phyloP scores from a whole-genome alignment of 2,797 vertebrate genomes.

The Buceros bicornis region DNA sequence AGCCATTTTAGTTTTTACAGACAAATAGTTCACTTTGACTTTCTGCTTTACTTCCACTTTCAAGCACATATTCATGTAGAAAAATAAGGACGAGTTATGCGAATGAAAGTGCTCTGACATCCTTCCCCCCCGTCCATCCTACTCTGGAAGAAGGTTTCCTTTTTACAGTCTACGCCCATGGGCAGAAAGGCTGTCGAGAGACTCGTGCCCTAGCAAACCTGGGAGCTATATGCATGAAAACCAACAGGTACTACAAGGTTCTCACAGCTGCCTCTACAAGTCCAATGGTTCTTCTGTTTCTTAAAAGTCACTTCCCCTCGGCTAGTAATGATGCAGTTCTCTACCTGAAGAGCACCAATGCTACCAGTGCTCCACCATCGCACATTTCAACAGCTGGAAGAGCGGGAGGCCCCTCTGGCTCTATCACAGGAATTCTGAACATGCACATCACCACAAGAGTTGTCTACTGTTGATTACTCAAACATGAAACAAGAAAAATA shows the following conservation, averaged over 20 bases:
- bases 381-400: rapidly evolving
- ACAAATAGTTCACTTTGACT: neutral
- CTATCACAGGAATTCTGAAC: neutral
- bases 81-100: neutral
- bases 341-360: neutral
- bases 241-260: neutral
- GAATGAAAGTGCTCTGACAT: neutral
- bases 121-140: neutral
- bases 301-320: neutral
- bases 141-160: neutral
- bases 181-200: neutral
- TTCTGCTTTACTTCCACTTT: neutral
- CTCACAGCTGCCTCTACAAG: neutral
- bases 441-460: rapidly evolving
- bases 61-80: neutral
- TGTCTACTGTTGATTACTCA: neutral
- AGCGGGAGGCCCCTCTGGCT: neutral
- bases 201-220: neutral
- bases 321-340: neutral
- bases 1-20: neutral
- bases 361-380: neutral
- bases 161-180: neutral
- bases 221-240: neutral
- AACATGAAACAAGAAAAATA: neutral
- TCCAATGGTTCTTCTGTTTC: neutral